Base-by-base conservation (phyloP, 2,113 vertebrate genomes). In the Ceyx cyanopectus region DNA sequence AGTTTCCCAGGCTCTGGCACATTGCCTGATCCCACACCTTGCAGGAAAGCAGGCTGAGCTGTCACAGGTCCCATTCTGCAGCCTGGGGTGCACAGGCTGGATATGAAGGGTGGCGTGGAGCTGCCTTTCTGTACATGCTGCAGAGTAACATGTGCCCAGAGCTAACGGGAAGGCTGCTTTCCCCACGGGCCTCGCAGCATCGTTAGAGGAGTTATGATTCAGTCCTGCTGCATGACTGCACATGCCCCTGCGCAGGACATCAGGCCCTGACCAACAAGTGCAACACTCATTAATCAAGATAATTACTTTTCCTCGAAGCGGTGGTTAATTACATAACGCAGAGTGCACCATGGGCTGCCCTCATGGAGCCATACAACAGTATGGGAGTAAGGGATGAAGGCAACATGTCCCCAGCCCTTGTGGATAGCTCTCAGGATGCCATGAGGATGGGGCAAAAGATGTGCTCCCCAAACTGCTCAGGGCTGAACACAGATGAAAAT, bases 221-320 rank as follows among this genome's bases (percentile, higher is more conserved):
- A 32, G 57, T 6, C 40, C 73, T 86, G 90, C 88, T 85, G 94
- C 94, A 45, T 70, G 86, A 65, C 81, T 90, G 83, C 93, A 76
- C 91, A 69, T 51, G 80, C 16, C 83, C 73, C 83, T 4, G 73
- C 7, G 11, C 3, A 1, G 78, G 60, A 54, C 29, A 3, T 37
- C 88, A 8, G 72, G 60, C 60, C 27, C 68, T 69, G 85, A 37
- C 88, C n/a, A 1, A 69, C 20, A 10, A 6, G 40, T 4, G 37
- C 80, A 4, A 27, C 0, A 2, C 91, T 96, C 69, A 1, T 90
- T 96, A 93, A 70, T 3, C 69, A 75, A 14, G 48, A 56, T 92
- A 83, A 46, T 95, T 96, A 92, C 62, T 56, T 51, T 32, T 41
- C 80, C 81, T 60, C 43, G 0, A 0, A 70, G 91, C 73, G 8